phyloP scores from a whole-genome alignment of 2,113 vertebrate species.

The Dunckerocampus dactyliophorus region DNA sequence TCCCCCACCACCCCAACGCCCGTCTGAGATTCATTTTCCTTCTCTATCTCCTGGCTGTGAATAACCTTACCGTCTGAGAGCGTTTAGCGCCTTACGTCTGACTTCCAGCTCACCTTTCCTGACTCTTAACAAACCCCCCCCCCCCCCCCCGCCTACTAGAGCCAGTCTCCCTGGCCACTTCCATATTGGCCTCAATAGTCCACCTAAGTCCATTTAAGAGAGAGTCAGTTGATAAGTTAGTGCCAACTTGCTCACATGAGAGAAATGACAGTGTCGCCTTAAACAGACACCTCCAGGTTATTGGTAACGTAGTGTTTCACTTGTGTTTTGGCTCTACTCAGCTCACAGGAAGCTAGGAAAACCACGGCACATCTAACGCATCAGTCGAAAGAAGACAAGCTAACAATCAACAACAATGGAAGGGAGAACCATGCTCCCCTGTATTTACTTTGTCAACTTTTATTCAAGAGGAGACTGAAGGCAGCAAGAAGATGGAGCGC shows the following conservation, averaged over 20 bases:
- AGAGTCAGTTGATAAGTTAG: background rate
- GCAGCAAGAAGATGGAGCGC: no score
- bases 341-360: no score
- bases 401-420: no score
- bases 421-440: no score
- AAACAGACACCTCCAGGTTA: no score
- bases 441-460: no score
- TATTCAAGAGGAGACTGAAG: no score
- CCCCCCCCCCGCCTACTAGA: background rate
- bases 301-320: no score
- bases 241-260: background rate
- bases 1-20: background rate
- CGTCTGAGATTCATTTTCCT: background rate
- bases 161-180: background rate
- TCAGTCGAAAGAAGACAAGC: no score
- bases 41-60: conserved; percentile 14
- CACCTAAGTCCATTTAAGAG: background rate
- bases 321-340: no score
- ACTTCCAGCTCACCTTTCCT: background rate
- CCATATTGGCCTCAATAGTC: background rate
- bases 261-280: background rate
- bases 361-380: no score
- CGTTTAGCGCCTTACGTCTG: conserved; percentile 15
- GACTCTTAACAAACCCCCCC: background rate
- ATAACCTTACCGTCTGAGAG: conserved; percentile 12